Evolutionary conservation across 2,888 invertebrate genomes (phyloP).

Genomic region (Fragum fragum): DNA sequence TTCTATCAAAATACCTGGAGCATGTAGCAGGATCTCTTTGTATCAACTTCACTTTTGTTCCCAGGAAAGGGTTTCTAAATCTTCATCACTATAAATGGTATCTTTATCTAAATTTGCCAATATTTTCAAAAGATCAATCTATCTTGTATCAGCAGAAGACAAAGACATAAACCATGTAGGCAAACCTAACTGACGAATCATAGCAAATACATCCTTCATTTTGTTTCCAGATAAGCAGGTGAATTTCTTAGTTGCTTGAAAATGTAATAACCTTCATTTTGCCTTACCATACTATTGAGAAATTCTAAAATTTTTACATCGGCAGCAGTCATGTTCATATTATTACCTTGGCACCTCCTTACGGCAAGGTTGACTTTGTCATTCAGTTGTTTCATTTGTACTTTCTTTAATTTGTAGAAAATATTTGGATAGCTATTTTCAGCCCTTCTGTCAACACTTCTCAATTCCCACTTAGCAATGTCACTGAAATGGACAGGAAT

Average conservation of each 20-base stretch:
- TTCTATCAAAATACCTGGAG: constrained; percentile 31
- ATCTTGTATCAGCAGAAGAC: constrained; percentile 29
- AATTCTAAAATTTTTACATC: constrained; percentile 23
- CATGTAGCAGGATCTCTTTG: constrained; percentile 41
- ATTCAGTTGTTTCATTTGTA: constrained; percentile 28
- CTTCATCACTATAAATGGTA: neutral
- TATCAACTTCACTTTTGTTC: constrained; percentile 47
- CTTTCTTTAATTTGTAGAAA: constrained; percentile 27
- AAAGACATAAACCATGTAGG: constrained; percentile 58
- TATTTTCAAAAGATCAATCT: constrained; percentile 12
- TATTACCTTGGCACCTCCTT: constrained; percentile 43
- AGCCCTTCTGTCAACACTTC: constrained; percentile 38
- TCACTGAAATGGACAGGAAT: constrained; percentile 31
- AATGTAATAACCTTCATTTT: constrained; percentile 82
- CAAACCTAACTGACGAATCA: constrained; percentile 60
- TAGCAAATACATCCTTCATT: constrained; percentile 62
- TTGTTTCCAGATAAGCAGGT: constrained; percentile 26
- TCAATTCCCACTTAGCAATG: constrained; percentile 40
- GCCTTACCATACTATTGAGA: constrained; percentile 67
- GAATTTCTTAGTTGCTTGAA: constrained; percentile 50
- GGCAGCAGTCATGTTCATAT: constrained; percentile 45
- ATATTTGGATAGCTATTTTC: constrained; percentile 53
- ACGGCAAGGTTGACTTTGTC: constrained; percentile 55
- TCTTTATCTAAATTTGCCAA: constrained; percentile 5
- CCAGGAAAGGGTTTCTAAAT: constrained; percentile 38